Conservation (phyloP, 2,113 vertebrate genomes). For the Lagopus muta region DNA sequence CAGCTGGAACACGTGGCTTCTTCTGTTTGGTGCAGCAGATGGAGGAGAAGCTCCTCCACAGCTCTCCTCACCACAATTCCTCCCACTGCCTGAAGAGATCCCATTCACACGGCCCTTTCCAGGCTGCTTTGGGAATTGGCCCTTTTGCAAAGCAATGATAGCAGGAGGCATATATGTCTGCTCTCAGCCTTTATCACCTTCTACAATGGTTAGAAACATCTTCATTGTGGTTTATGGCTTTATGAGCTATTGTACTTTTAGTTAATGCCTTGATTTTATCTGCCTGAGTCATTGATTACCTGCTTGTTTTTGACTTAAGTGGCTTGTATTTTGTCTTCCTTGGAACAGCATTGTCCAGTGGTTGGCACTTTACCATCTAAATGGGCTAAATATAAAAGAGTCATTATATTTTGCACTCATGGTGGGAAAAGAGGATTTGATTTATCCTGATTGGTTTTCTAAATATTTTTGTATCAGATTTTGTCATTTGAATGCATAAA, state of each 20-base stretch:
- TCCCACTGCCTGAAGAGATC: neutral
- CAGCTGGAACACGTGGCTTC: neutral
- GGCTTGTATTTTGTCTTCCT: slow-evolving; percentile 4
- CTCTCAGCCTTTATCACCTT: neutral
- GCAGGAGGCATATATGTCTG: neutral
- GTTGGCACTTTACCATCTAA: neutral
- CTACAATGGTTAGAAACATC: neutral
- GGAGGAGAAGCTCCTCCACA: neutral
- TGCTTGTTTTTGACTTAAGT: neutral
- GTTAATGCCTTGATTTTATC: neutral
- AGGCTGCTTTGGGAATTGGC: neutral
- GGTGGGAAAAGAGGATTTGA: neutral
- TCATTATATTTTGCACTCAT: neutral
- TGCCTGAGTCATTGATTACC: neutral
- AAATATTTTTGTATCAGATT: neutral
- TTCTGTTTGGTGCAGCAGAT: neutral
- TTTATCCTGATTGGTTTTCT: neutral
- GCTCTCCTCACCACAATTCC: neutral
- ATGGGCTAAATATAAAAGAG: neutral
- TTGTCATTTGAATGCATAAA: neutral
- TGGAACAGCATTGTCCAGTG: neutral
- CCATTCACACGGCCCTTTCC: neutral
- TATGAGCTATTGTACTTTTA: neutral
- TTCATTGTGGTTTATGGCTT: neutral
- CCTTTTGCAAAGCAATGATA: neutral